A percentile compares a stretch with the other conserved stretches of the same genome.
Conservation (phyloP, 1,140 invertebrate species). For the Zaprionus nigranus region DNA sequence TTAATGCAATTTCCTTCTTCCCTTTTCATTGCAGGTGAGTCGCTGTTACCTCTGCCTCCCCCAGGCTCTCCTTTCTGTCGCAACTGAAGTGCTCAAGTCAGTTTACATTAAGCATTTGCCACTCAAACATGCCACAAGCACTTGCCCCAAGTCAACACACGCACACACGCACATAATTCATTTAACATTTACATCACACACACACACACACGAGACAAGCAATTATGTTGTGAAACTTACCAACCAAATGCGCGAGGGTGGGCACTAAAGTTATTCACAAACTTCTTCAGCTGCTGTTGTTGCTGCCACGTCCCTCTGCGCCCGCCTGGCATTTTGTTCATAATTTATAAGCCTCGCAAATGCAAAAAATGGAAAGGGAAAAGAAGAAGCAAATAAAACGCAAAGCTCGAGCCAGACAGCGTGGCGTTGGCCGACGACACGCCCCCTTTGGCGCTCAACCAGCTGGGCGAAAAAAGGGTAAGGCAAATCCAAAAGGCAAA, state of each 20-base stretch:
- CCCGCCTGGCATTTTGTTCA: slow-evolving; percentile 58
- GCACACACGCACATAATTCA: slow-evolving; percentile 6
- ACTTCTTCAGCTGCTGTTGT: background rate
- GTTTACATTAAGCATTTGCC: slow-evolving; percentile 35
- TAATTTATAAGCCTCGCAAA: slow-evolving; percentile 72
- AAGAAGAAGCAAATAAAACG: slow-evolving; percentile 1
- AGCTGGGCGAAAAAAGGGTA: slow-evolving; percentile 56
- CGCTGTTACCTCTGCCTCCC: background rate
- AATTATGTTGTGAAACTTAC: slow-evolving; percentile 64
- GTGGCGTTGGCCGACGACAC: slow-evolving; percentile 66
- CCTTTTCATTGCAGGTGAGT: slow-evolving; percentile 50
- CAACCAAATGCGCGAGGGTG: slow-evolving; percentile 22
- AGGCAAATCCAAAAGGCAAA: slow-evolving; percentile 30
- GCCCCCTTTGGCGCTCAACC: slow-evolving; percentile 45
- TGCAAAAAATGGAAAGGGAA: slow-evolving; percentile 45
- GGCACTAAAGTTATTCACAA: slow-evolving; percentile 5
- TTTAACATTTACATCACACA: slow-evolving; percentile 8
- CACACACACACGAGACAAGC: slow-evolving; percentile 43
- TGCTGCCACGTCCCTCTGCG: slow-evolving; percentile 8
- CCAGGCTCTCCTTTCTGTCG: background rate
- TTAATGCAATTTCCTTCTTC: slow-evolving; percentile 36
- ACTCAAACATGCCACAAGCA: slow-evolving; percentile 42
- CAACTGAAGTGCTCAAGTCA: slow-evolving; percentile 4
- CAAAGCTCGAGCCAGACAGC: slow-evolving; percentile 61
- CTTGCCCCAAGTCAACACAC: slow-evolving; percentile 14